phyloP scores from a whole-genome alignment of 1,140 invertebrate genomes.

The Pristionchus pacificus region DNA sequence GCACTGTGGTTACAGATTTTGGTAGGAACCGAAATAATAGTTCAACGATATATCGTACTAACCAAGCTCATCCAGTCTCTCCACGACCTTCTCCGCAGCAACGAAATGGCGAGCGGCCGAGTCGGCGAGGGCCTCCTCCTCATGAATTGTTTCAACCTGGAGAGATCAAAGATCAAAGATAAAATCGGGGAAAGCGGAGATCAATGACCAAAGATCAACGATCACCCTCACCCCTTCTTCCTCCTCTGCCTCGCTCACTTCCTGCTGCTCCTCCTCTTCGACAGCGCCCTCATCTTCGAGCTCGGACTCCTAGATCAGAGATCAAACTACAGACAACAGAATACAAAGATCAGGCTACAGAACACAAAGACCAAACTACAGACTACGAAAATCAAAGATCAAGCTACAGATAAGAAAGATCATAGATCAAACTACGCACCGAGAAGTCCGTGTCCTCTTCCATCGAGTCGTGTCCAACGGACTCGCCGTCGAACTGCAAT shows the following conservation, averaged over 20 bases:
- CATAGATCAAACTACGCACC: too few relatives aligned
- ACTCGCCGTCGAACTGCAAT: too few relatives aligned
- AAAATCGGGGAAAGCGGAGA: too few relatives aligned
- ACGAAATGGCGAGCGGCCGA: neutral
- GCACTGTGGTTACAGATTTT: too few relatives aligned
- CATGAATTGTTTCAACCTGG: neutral
- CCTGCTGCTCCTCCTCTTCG: neutral
- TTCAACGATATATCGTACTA: too few relatives aligned
- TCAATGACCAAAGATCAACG: neutral
- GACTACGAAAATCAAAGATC: too few relatives aligned
- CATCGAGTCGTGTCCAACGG: too few relatives aligned
- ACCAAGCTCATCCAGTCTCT: neutral
- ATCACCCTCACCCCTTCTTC: neutral
- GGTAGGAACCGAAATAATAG: too few relatives aligned
- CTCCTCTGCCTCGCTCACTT: neutral
- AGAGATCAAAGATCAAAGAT: neutral
- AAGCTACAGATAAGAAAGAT: too few relatives aligned
- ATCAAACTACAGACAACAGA: neutral
- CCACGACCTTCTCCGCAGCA: neutral
- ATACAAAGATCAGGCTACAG: neutral
- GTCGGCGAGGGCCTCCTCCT: neutral
- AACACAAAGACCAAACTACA: too few relatives aligned
- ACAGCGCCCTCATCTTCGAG: neutral
- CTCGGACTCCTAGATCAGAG: neutral
- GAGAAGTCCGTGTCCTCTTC: too few relatives aligned